Percentiles rank a stretch among this genome's conserved stretches.
Evolutionary conservation across 2,797 vertebrate species (phyloP).

Genomic region (Chelonia mydas): DNA sequence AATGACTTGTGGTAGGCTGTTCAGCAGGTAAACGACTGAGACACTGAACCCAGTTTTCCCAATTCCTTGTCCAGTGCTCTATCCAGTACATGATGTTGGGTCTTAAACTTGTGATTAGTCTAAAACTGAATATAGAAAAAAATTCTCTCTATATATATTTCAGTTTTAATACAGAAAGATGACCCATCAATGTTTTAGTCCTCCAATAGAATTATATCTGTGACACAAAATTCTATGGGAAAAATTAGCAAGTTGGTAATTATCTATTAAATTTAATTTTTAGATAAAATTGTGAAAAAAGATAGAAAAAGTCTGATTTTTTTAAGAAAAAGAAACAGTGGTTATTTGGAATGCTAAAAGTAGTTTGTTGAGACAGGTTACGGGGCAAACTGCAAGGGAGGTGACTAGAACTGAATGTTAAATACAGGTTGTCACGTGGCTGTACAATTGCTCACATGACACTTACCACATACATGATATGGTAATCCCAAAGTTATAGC

Average conservation of each 20-base stretch:
- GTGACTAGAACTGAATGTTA: background rate
- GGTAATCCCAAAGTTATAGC: background rate
- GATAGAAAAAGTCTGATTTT: background rate
- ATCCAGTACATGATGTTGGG: background rate
- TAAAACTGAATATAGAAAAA: background rate
- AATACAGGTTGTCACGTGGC: background rate
- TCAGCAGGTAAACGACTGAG: background rate
- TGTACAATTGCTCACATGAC: background rate
- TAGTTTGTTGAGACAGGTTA: background rate
- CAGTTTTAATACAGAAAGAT: background rate
- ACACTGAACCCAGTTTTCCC: background rate
- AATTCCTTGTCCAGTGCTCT: background rate
- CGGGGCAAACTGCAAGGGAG: background rate
- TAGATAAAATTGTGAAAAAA: background rate
- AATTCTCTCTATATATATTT: background rate
- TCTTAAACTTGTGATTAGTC: background rate
- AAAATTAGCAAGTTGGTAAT: background rate
- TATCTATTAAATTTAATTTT: background rate
- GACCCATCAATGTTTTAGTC: background rate
- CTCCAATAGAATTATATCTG: background rate
- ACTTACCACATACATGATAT: background rate
- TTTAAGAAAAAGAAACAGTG: background rate
- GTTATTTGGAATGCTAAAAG: background rate
- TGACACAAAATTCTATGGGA: background rate
- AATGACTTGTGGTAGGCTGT: background rate